phyloP scores from a whole-genome alignment of 92 coral and sea anemone genomes.

The Galaxea fascicularis region DNA sequence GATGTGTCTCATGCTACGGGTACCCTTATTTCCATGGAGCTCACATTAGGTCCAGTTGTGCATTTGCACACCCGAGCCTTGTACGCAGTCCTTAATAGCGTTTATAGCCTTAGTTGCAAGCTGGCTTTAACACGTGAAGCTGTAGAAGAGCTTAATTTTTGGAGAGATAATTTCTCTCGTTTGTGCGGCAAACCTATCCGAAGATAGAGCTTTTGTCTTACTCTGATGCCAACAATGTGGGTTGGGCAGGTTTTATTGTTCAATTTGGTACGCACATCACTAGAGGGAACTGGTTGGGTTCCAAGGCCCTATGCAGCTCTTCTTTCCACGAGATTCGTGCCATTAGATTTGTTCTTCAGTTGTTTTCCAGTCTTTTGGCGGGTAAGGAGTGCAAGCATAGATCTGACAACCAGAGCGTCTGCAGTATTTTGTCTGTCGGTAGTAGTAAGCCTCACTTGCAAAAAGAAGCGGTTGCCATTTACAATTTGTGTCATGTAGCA shows the following conservation, averaged over 20 bases:
- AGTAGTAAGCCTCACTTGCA: no score
- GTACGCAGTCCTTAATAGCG: constrained; percentile 58
- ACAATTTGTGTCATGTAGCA: no score
- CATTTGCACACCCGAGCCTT: constrained; percentile 60
- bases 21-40: constrained; percentile 65
- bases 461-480: no score
- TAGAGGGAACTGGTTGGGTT: constrained; percentile 53
- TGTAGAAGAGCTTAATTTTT: constrained; percentile 63
- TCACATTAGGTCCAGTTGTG: constrained; percentile 65
- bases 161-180: constrained; percentile 61
- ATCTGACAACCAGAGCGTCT: no score
- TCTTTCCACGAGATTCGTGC: constrained; percentile 55
- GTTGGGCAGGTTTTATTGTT: constrained; percentile 49
- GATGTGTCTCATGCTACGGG: constrained; percentile 55
- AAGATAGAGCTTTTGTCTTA: constrained; percentile 57
- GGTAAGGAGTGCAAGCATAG: no score
- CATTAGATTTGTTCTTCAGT: no score
- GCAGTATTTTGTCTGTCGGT: no score
- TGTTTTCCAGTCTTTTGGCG: no score
- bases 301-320: constrained; percentile 43
- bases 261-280: constrained; percentile 32
- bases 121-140: constrained; percentile 44
- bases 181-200: constrained; percentile 58
- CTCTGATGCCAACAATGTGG: constrained; percentile 55
- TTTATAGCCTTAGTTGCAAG: constrained; percentile 39